A percentile compares a stretch with the other conserved stretches of the same genome.
These are phyloP conservation scores for Hoplostethus atlanticus DNA, from an alignment of 2,797 vertebrate genomes.

Conservation along the genomic window DNA sequence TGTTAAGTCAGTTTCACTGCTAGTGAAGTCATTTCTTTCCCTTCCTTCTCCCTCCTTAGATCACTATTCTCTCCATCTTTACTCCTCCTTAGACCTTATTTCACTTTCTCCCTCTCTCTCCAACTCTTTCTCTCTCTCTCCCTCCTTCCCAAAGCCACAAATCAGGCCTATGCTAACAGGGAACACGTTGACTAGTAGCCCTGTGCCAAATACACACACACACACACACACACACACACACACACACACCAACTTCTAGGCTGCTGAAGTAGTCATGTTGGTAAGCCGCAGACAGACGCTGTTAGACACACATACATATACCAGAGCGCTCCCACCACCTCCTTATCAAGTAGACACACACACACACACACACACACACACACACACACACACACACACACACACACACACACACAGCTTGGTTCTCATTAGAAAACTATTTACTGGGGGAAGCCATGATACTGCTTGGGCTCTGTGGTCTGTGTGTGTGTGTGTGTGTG, in stretches of 20 bases:
- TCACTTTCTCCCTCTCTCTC: slow-evolving; percentile 32
- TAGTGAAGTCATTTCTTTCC: slow-evolving; percentile 57
- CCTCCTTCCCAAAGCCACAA: slow-evolving; percentile 46
- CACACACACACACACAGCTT: slow-evolving; percentile 26
- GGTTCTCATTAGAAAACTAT: slow-evolving; percentile 75
- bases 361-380: slow-evolving; percentile 20
- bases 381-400: slow-evolving; percentile 16
- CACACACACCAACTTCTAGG: slow-evolving; percentile 7
- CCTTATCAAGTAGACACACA: not conserved
- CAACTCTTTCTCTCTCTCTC: slow-evolving; percentile 40
- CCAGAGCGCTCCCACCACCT: slow-evolving; percentile 1
- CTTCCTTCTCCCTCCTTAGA: slow-evolving; percentile 56
- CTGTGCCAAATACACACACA: slow-evolving; percentile 35
- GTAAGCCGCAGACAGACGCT: slow-evolving; percentile 57
- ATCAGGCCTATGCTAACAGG: slow-evolving; percentile 30
- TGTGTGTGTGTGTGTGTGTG: slow-evolving; percentile 16
- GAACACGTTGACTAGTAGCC: slow-evolving; percentile 52
- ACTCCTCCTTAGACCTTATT: slow-evolving; percentile 35
- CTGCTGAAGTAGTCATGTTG: slow-evolving; percentile 50
- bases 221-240: slow-evolving; percentile 7
- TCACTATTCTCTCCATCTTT: slow-evolving; percentile 33
- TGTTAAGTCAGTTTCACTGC: slow-evolving; percentile 36
- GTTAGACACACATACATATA: slow-evolving; percentile 26
- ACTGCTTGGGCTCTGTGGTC: slow-evolving; percentile 57
- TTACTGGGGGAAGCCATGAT: slow-evolving; percentile 50